Evolutionary conservation across 2,888 invertebrate genomes (phyloP), one percentile per base, ranked within the genome.

Genomic region (Psylliodes chrysocephalus): DNA sequence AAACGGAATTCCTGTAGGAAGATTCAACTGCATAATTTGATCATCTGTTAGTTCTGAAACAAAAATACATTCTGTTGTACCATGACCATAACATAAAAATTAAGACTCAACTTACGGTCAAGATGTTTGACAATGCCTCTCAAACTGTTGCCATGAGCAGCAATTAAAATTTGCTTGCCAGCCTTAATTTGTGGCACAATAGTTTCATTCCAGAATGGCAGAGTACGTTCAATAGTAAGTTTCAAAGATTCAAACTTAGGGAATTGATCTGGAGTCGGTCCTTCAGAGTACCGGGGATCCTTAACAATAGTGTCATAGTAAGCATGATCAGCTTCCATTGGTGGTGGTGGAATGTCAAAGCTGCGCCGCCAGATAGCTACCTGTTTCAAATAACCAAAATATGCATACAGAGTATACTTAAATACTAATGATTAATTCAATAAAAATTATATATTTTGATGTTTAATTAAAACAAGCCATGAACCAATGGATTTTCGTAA

Each of bases 121-220:
- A 78, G 88, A 85, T 94, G 92, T 82, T 94, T 95, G 2, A 95
- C 93, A 73, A 95, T 92, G 66, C 94, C 94, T 74, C 95, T 85
- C 49, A 94, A 87, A 78, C 94, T 94, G 82, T 95, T 95, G 35
- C 95, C 95, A 79, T 95, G 95, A 33, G 94, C 93, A 49, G 94
- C 94, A 76, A 95, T 92, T 55, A 95, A 87, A 63, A 95, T 90
- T 19, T 84, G 87, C 78, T 93, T 92, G 55, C 93, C 94, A 76
- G 89, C 91, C 78, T 93, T 94, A 71, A 95, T 87, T 84, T 94
- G 87, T 72, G 96, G 90, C 75, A 96, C 89, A 84, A 98, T 90
- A 42, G 90, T 88, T 78, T 93, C 85, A 82, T 95, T 94, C 92
- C 96, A 96, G 77, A 92, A 95, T 0, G 96, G 96, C 69, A 93